phyloP scores from a whole-genome alignment of 2,797 vertebrate species.

The Aplochiton taeniatus region DNA sequence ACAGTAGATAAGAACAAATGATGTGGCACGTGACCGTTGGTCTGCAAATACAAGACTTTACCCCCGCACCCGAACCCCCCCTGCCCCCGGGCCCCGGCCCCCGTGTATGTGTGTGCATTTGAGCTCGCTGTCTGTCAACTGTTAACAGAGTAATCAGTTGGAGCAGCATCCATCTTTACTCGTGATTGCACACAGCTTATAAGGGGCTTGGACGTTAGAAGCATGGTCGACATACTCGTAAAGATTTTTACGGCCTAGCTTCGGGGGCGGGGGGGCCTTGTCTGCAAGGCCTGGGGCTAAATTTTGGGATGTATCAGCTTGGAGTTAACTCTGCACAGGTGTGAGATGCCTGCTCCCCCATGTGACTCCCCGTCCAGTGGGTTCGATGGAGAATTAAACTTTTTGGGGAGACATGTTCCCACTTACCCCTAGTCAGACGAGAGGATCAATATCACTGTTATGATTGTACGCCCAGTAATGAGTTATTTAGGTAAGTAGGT shows the following conservation, averaged over 20 bases:
- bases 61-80: background rate
- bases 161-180: slow-evolving; percentile 6
- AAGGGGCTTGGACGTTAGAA: slow-evolving; percentile 32
- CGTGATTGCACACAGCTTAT: slow-evolving; percentile 6
- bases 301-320: slow-evolving; percentile 37
- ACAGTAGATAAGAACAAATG: background rate
- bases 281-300: slow-evolving; percentile 32
- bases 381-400: too few species aligned
- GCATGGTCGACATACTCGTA: slow-evolving; percentile 52
- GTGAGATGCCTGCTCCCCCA: slow-evolving; percentile 19
- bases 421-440: too few species aligned
- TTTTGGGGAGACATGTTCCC: too few species aligned
- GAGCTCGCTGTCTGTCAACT: slow-evolving; percentile 17
- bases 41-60: background rate
- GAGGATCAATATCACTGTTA: too few species aligned
- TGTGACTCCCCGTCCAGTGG: slow-evolving; percentile 8
- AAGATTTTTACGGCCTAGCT: slow-evolving; percentile 61
- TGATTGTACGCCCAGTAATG: too few species aligned
- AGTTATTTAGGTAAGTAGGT: too few species aligned
- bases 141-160: slow-evolving; percentile 4
- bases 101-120: background rate
- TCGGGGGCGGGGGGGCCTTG: slow-evolving; percentile 29
- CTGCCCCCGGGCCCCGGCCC: background rate
- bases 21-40: background rate
- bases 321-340: slow-evolving; percentile 46